Percentiles rank a stretch among this genome's conserved stretches.
Conservation (phyloP, 2,888 invertebrate species). For the Andrena bicolor region DNA sequence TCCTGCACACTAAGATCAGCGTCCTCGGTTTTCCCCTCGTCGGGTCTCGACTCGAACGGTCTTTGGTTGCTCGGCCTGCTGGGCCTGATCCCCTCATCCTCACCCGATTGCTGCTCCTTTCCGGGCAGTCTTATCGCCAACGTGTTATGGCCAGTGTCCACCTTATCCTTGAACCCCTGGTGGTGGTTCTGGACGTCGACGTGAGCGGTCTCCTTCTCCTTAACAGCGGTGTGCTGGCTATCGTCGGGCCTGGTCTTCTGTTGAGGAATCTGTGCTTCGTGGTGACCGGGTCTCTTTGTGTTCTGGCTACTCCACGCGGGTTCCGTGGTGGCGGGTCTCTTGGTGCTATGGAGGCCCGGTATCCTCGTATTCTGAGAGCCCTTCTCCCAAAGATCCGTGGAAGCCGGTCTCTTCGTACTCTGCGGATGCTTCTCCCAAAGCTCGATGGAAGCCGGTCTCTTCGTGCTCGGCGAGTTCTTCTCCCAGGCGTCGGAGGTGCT, state of each 20-base stretch:
- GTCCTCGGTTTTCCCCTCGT: slow-evolving; percentile 75
- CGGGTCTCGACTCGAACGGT: slow-evolving; percentile 77
- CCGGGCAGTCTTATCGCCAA: slow-evolving; percentile 78
- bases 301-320: not conserved
- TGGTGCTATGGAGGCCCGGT: slow-evolving; percentile 39
- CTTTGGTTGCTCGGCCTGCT: slow-evolving; percentile 75
- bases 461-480: slow-evolving; percentile 42
- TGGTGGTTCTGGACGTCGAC: slow-evolving; percentile 49
- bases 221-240: slow-evolving; percentile 30
- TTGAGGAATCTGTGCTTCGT: slow-evolving; percentile 45
- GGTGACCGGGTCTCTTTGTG: slow-evolving; percentile 59
- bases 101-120: slow-evolving; percentile 73
- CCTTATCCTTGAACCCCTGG: slow-evolving; percentile 79
- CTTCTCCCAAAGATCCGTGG: slow-evolving; percentile 60
- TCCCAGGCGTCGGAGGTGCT: slow-evolving; percentile 59
- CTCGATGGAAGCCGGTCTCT: slow-evolving; percentile 38
- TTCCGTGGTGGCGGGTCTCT: slow-evolving; percentile 39
- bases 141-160: slow-evolving; percentile 75
- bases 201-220: slow-evolving; percentile 36
- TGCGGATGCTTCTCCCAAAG: slow-evolving; percentile 61
- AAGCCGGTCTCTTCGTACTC: slow-evolving; percentile 29
- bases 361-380: slow-evolving; percentile 22
- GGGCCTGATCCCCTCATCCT: slow-evolving; percentile 65
- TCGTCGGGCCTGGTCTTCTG: slow-evolving; percentile 72
- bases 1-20: slow-evolving; percentile 80